phyloP scores from a whole-genome alignment of 2,797 vertebrate species.

The Limnodromus scolopaceus region DNA sequence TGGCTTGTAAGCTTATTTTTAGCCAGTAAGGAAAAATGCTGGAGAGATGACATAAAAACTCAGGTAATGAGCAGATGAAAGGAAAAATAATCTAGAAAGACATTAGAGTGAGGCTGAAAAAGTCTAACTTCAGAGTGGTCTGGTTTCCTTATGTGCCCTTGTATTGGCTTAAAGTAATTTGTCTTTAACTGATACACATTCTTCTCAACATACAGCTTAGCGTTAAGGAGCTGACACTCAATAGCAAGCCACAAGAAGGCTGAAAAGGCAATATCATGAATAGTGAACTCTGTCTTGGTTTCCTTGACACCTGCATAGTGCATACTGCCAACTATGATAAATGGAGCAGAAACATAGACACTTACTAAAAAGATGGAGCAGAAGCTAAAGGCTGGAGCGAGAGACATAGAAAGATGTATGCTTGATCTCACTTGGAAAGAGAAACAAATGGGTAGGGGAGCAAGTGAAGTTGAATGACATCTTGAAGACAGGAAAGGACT shows the following conservation, averaged over 20 bases:
- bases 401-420: slow-evolving; percentile 53
- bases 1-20: background rate
- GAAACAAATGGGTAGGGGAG: slow-evolving; percentile 50
- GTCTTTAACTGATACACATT: slow-evolving; percentile 28
- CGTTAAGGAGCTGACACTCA: slow-evolving; percentile 14
- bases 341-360: slow-evolving; percentile 74
- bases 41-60: background rate
- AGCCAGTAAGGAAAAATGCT: background rate
- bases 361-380: slow-evolving; percentile 65
- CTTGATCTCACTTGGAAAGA: slow-evolving; percentile 69
- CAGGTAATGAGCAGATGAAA: background rate
- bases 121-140: background rate
- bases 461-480: slow-evolving; percentile 67
- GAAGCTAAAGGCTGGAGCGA: slow-evolving; percentile 54
- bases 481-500: slow-evolving; percentile 69
- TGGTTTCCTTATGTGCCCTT: background rate
- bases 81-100: background rate
- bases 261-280: slow-evolving; percentile 65
- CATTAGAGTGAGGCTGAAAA: background rate
- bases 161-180: slow-evolving; percentile 29
- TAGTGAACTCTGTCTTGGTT: slow-evolving; percentile 67
- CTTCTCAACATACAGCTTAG: background rate
- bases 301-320: slow-evolving; percentile 63
- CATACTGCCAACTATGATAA: slow-evolving; percentile 66
- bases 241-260: slow-evolving; percentile 1